Percentiles rank a stretch among this genome's conserved stretches.
phyloP scores from a whole-genome alignment of 2,797 vertebrate genomes.

The Semotilus atromaculatus region DNA sequence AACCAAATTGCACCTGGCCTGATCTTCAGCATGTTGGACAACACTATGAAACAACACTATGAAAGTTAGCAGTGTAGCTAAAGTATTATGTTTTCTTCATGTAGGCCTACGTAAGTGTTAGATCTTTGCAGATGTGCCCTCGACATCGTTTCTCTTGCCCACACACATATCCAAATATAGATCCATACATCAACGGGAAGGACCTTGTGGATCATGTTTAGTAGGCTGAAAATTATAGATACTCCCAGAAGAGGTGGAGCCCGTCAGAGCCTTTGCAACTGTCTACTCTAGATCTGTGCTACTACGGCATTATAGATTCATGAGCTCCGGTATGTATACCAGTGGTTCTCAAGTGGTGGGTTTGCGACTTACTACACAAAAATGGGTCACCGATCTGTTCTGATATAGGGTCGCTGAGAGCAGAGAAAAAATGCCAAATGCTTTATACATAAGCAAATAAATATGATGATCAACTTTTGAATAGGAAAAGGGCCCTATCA shows the following conservation, averaged over 20 bases:
- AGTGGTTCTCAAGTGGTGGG: conserved; percentile 6
- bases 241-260: conserved; percentile 19
- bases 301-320: conserved; percentile 33
- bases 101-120: too few species aligned
- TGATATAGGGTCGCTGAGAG: neutral
- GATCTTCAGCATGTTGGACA: neutral
- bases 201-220: conserved; percentile 20
- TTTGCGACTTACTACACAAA: neutral
- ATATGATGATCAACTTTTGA: neutral
- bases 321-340: neutral
- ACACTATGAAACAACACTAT: neutral
- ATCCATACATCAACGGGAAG: conserved; percentile 50
- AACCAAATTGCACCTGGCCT: neutral
- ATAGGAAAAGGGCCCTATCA: neutral
- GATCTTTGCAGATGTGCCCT: conserved; percentile 30
- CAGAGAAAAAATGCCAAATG: neutral
- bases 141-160: conserved; percentile 54
- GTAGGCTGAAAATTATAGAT: conserved; percentile 50
- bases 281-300: neutral
- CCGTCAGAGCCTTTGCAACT: neutral
- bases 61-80: neutral
- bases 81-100: neutral
- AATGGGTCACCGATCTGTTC: conserved; percentile 14
- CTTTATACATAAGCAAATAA: neutral
- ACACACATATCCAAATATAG: conserved; percentile 66